phyloP scores from a whole-genome alignment of 2,797 vertebrate genomes.

The Salmo trutta region DNA sequence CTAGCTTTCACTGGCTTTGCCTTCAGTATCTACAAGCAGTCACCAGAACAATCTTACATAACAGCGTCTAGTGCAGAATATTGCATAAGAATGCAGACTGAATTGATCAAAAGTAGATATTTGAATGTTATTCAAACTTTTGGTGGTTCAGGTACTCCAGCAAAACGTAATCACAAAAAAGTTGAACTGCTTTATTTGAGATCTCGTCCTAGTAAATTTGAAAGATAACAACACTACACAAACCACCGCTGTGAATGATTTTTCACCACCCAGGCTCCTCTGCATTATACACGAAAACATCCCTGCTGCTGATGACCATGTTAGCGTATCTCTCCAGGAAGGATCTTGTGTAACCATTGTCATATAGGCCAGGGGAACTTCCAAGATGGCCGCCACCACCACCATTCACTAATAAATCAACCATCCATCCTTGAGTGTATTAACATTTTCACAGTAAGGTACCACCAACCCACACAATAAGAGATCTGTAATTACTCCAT shows the following conservation, averaged over 20 bases:
- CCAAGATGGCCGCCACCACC: background rate
- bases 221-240: background rate
- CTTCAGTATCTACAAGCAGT: background rate
- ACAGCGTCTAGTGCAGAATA: background rate
- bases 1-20: background rate
- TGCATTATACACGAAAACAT: background rate
- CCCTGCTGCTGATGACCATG: background rate
- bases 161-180: background rate
- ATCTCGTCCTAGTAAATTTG: background rate
- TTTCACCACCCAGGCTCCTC: background rate
- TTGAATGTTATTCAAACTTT: no score
- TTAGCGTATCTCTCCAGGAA: background rate
- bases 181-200: background rate
- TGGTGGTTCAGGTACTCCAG: background rate
- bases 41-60: background rate
- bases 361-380: background rate
- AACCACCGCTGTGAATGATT: no score
- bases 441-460: background rate
- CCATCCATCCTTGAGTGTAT: background rate
- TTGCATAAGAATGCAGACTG: no score
- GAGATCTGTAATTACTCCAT: constrained; percentile 5
- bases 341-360: background rate
- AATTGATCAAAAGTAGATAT: no score
- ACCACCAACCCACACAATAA: background rate
- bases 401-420: background rate